Conservation (phyloP, 2,888 invertebrate species). For the Scrobipalpa atriplicella region DNA sequence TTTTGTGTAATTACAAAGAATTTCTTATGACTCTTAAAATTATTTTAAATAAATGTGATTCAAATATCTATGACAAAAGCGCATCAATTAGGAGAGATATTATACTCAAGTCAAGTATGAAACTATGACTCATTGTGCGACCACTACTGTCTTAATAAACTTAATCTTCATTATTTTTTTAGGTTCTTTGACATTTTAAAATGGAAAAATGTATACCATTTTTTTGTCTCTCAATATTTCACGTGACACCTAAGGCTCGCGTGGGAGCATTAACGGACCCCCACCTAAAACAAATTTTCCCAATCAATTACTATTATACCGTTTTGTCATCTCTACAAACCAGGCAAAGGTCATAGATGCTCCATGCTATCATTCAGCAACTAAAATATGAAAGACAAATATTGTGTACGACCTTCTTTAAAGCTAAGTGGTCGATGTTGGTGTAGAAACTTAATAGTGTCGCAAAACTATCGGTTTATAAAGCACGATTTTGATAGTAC, state of each 20-base stretch:
- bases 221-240: not conserved
- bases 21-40: no score
- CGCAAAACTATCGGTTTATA: not conserved
- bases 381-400: slow-evolving; percentile 36
- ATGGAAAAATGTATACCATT: no score
- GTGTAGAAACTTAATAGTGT: slow-evolving; percentile 30
- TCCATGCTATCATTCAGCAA: not conserved
- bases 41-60: no score
- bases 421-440: slow-evolving; percentile 32
- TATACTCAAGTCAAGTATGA: no score
- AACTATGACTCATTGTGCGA: no score
- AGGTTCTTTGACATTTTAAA: no score
- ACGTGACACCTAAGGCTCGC: not conserved
- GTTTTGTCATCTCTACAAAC: slow-evolving; percentile 13
- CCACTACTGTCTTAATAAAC: no score
- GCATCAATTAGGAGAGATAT: no score
- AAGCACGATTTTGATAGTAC: not conserved
- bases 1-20: no score
- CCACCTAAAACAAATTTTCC: not conserved
- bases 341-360: slow-evolving; percentile 10
- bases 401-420: slow-evolving; percentile 38
- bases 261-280: no score
- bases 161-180: no score
- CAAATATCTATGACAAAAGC: no score
- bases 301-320: not conserved